A percentile compares a stretch with the other conserved stretches of the same genome.
These are phyloP conservation scores for Porites lutea DNA, from an alignment of 64 coral and sea anemone species.

Conservation along the genomic window DNA sequence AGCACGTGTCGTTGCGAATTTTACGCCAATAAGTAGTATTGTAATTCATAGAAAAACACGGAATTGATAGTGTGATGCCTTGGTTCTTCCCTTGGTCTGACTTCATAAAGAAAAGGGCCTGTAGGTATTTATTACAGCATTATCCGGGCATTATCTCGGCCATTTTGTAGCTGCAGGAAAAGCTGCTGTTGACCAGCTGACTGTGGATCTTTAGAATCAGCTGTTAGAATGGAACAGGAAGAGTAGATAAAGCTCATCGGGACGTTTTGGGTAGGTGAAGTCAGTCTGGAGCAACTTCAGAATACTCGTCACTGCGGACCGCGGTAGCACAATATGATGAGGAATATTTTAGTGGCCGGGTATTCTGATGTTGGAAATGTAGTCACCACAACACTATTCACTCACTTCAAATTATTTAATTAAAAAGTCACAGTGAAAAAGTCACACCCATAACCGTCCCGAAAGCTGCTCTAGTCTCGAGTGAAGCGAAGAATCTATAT, in stretches of 20 bases:
- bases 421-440: too few relatives aligned
- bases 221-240: conserved; percentile 97
- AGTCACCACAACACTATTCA: too few relatives aligned
- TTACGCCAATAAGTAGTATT: background rate
- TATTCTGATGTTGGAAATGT: too few relatives aligned
- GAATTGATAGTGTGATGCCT: conserved; percentile 84
- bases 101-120: conserved; percentile 99
- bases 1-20: background rate
- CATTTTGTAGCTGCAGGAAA: conserved; percentile 99
- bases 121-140: conserved; percentile 97
- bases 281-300: too few relatives aligned
- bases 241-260: conserved; percentile 91
- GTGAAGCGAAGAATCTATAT: too few relatives aligned
- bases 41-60: background rate
- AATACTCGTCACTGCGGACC: too few relatives aligned
- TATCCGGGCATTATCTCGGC: too few relatives aligned
- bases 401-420: too few relatives aligned
- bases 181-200: conserved; percentile 96
- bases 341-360: too few relatives aligned
- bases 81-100: conserved; percentile 99
- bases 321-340: too few relatives aligned
- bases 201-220: conserved; percentile 97
- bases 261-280: conserved; percentile 93
- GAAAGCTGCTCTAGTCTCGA: too few relatives aligned
- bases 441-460: too few relatives aligned